phyloP scores from a whole-genome alignment of 2,113 vertebrate genomes.

The Ailuropoda melanoleuca region DNA sequence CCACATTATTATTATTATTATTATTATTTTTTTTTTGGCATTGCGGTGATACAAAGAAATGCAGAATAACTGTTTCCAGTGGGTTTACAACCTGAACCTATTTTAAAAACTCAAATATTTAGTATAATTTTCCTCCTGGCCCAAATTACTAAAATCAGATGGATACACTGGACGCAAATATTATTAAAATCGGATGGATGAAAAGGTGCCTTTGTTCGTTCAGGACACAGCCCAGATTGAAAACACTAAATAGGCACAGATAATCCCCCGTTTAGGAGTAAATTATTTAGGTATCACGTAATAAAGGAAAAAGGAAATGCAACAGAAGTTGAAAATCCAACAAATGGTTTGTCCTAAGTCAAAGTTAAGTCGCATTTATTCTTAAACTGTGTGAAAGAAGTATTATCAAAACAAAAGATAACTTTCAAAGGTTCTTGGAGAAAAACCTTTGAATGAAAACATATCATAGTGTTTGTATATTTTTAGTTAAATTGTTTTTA shows the following conservation, averaged over 20 bases:
- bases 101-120: slow-evolving; percentile 31
- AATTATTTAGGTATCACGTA: not conserved
- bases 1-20: too few species aligned
- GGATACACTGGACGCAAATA: not conserved
- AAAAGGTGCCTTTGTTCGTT: not conserved
- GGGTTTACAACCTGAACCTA: not conserved
- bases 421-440: not conserved
- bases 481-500: not conserved
- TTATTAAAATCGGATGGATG: not conserved
- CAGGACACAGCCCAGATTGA: not conserved
- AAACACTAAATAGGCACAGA: not conserved
- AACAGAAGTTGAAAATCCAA: not conserved
- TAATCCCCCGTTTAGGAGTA: not conserved
- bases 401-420: slow-evolving; percentile 24
- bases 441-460: not conserved
- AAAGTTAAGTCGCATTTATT: slow-evolving; percentile 30
- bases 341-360: not conserved
- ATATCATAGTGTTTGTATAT: not conserved
- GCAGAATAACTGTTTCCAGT: not conserved
- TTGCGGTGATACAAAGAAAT: not conserved
- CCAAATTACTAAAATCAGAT: not conserved
- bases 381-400: not conserved
- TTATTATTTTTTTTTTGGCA: not conserved
- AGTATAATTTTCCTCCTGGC: not conserved
- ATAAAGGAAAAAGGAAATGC: not conserved